phyloP scores from a whole-genome alignment of 1,140 invertebrate genomes.

The Macrocentrus cingulum region DNA sequence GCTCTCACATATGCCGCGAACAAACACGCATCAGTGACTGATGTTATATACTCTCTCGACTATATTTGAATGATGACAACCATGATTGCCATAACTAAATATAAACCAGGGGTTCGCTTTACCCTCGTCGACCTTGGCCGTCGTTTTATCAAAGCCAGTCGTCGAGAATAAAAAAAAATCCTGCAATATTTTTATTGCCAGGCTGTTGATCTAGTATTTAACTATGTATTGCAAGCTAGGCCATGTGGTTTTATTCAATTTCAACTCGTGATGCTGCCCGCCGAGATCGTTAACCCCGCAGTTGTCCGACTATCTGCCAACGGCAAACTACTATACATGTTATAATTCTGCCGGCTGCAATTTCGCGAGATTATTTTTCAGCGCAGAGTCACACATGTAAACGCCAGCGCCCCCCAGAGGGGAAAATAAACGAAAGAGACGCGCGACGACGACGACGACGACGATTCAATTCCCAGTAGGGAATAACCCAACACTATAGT shows the following conservation, averaged over 20 bases:
- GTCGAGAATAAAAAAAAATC: neutral
- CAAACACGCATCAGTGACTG: slow-evolving; percentile 1
- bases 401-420: neutral
- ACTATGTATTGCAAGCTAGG: neutral
- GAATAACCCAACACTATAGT: slow-evolving; percentile 15
- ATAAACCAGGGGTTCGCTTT: slow-evolving; percentile 12
- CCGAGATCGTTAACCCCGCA: slow-evolving; percentile 25
- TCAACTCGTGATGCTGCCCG: slow-evolving; percentile 7
- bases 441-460: neutral
- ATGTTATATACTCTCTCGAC: slow-evolving; percentile 3
- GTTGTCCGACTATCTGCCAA: slow-evolving; percentile 21
- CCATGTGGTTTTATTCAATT: slow-evolving; percentile 14
- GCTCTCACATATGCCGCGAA: neutral
- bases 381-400: neutral
- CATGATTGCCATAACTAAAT: neutral
- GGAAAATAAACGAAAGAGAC: neutral
- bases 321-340: slow-evolving; percentile 1
- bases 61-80: slow-evolving; percentile 11
- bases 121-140: slow-evolving; percentile 22
- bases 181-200: no score
- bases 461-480: slow-evolving; percentile 15
- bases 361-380: slow-evolving; percentile 22
- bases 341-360: slow-evolving; percentile 8
- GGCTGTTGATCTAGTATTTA: no score
- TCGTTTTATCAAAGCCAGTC: slow-evolving; percentile 5